Evolutionary conservation across 1,140 invertebrate species (phyloP), one percentile per base, ranked within the genome.

Genomic region (Tetragnatha versicolor): DNA sequence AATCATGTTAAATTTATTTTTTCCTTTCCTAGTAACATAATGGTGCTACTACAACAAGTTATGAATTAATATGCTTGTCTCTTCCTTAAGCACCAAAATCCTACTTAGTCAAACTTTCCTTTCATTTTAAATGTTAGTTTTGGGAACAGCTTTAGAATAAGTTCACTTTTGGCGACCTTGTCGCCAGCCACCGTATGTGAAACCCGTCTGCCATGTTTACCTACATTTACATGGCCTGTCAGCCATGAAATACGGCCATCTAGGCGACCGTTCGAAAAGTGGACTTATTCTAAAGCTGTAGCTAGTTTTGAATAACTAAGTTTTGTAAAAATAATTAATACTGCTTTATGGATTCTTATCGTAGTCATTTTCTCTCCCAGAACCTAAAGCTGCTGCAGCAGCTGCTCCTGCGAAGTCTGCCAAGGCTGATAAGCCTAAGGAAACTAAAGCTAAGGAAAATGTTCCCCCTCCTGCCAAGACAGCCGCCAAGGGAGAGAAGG

Each of bases 351-450:
- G 10, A 29, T 14, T 58, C 12, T 29, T 58, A 29, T 29, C 22
- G 20, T 17, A 53, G 6, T 53, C 20, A 10, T 53, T 53, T 53
- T n/a, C n/a, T n/a, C n/a, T n/a, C n/a, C n/a, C n/a, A n/a, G n/a
- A n/a, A 31, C 45, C 27, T 1, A 12, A 3, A 20, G 39, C 31
- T 14, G 33, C 7, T 14, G 29, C 70, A n/a, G 33, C n/a, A 42
- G 60, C 60, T 37, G 60, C 73, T 39, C 12, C 73, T 65, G 20
- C 73, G 9, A 76, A 65, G 20, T 5, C 33, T 12, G 25, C 45
- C 5, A 76, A 76, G 53, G 39, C 60, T 29, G 73, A 66, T 29
- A 76, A 76, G 42, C 73, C 73, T 0, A 76, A 76, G 22, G 73
- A 66, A 51, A 37, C 49, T 1, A 55, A 75, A 20, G n/a, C n/a